phyloP scores from a whole-genome alignment of 2,113 vertebrate genomes.

The Grus americana region DNA sequence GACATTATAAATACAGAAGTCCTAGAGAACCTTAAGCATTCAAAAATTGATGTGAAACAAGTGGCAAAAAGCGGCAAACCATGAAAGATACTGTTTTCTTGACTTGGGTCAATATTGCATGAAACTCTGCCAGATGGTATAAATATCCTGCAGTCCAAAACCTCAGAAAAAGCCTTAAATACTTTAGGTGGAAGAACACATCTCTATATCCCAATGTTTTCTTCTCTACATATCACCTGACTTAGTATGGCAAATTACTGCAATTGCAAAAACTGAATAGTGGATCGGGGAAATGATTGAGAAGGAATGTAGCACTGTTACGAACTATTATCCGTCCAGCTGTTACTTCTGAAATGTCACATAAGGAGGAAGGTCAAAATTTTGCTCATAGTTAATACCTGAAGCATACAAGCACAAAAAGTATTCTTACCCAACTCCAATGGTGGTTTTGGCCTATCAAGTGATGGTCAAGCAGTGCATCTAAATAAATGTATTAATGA shows the following conservation, averaged over 20 bases:
- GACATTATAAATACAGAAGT: not conserved
- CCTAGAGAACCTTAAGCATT: not conserved
- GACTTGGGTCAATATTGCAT: not conserved
- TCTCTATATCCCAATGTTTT: not conserved
- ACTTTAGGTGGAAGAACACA: not conserved
- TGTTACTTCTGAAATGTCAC: not conserved
- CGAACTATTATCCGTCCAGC: not conserved
- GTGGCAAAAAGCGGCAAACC: not conserved
- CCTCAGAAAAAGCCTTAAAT: not conserved
- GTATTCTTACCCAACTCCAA: not conserved
- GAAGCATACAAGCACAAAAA: not conserved
- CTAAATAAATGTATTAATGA: not conserved
- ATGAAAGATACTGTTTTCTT: not conserved
- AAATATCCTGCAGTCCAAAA: not conserved
- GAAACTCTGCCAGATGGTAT: not conserved
- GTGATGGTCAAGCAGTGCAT: not conserved
- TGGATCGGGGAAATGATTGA: not conserved
- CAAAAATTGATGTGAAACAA: not conserved
- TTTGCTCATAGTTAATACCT: not conserved
- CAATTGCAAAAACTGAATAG: not conserved
- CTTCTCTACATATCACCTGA: not conserved
- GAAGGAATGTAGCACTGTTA: not conserved
- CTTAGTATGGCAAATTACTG: not conserved
- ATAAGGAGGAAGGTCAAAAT: not conserved
- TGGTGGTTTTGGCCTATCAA: not conserved